Evolutionary conservation across 1,140 invertebrate genomes (phyloP).

Genomic region (Eufriesea mexicana): DNA sequence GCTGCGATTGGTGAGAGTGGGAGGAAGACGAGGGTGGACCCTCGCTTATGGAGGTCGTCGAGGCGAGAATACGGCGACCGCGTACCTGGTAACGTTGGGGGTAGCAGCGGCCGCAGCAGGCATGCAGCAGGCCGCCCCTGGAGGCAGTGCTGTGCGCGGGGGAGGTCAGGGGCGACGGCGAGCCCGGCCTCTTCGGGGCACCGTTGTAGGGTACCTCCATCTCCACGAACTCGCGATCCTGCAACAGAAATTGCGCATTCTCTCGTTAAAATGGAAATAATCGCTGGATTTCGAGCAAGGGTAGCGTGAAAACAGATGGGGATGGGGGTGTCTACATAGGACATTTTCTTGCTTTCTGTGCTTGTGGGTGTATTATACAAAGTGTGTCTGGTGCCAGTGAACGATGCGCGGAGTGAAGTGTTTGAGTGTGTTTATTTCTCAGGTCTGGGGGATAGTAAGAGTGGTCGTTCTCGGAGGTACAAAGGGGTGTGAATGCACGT

Average conservation of each 20-base stretch:
- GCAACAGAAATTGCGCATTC: conserved; percentile 72
- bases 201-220: conserved; percentile 97
- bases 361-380: no score
- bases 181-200: conserved; percentile 93
- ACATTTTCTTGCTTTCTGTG: no score
- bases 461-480: no score
- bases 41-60: conserved; percentile 81
- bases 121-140: conserved; percentile 88
- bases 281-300: no score
- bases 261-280: no score
- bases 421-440: no score
- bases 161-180: conserved; percentile 92
- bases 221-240: conserved; percentile 98
- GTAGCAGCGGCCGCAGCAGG: conserved; percentile 93
- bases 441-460: no score
- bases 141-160: conserved; percentile 92
- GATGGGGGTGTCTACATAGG: no score
- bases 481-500: no score
- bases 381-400: no score
- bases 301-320: no score
- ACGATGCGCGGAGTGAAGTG: no score
- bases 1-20: conserved; percentile 78
- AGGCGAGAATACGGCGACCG: conserved; percentile 81
- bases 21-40: conserved; percentile 77
- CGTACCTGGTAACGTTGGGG: conserved; percentile 94